These are phyloP conservation scores for Leistus spinibarbis DNA, from an alignment of 2,888 invertebrate species.

Conservation along the genomic window DNA sequence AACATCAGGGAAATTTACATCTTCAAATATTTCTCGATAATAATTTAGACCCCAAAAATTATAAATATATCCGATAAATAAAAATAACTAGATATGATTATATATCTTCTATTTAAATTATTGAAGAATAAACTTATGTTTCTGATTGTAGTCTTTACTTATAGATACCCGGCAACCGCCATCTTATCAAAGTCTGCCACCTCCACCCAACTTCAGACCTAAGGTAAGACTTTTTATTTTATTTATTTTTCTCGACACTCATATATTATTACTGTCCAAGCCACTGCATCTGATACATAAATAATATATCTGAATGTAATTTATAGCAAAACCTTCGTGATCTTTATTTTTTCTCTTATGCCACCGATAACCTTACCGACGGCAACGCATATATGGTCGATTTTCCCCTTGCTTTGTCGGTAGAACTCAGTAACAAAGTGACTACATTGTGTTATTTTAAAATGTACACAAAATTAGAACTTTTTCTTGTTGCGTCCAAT, in stretches of 20 bases:
- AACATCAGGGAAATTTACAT: no score
- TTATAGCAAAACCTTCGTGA: constrained; percentile 13
- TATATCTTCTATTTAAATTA: no score
- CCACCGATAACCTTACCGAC: neutral
- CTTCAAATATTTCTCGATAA: no score
- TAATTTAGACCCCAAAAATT: no score
- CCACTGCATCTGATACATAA: constrained; percentile 31
- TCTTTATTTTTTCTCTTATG: neutral
- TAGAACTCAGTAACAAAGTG: neutral
- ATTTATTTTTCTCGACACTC: constrained; percentile 1
- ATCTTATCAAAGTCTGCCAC: constrained; percentile 22
- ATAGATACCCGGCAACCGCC: constrained; percentile 16
- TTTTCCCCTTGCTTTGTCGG: neutral
- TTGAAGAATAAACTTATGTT: no score
- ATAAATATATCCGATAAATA: no score
- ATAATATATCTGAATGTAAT: constrained; percentile 28
- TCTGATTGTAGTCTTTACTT: neutral
- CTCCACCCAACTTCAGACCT: neutral
- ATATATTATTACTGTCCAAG: constrained; percentile 22
- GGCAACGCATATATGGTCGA: neutral
- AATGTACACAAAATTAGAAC: neutral
- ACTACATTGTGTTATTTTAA: neutral
- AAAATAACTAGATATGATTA: no score
- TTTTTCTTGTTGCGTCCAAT: neutral
- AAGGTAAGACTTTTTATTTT: constrained; percentile 18